These are phyloP conservation scores for Drosophila fungiperda DNA, from an alignment of 2,888 invertebrate genomes.

Conservation along the genomic window DNA sequence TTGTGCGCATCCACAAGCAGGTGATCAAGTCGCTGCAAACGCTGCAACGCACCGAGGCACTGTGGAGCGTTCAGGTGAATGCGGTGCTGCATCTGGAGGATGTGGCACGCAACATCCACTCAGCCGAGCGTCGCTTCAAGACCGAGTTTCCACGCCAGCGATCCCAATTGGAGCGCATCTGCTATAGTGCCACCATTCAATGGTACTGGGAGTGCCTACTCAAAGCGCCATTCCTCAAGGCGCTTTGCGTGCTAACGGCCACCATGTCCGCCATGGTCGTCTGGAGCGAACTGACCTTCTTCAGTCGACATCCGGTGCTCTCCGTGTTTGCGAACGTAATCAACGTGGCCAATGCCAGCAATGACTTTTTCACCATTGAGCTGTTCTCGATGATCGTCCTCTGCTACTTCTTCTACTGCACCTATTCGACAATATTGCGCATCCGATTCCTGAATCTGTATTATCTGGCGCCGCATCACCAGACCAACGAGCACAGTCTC, in stretches of 20 bases:
- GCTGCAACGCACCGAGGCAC: slow-evolving; percentile 96
- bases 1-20: slow-evolving; percentile 96
- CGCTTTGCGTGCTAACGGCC: slow-evolving; percentile 90
- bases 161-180: slow-evolving; percentile 86
- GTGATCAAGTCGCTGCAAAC: slow-evolving; percentile 96
- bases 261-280: slow-evolving; percentile 95
- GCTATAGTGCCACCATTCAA: slow-evolving; percentile 91
- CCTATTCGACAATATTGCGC: slow-evolving; percentile 98
- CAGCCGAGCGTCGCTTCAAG: slow-evolving; percentile 87
- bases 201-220: slow-evolving; percentile 98
- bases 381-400: slow-evolving; percentile 96
- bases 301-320: slow-evolving; percentile 95
- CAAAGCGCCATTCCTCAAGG: slow-evolving; percentile 91
- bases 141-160: slow-evolving; percentile 89
- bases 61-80: slow-evolving; percentile 95
- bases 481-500: slow-evolving; percentile 99
- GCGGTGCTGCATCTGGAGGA: slow-evolving; percentile 94
- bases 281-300: slow-evolving; percentile 99
- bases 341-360: slow-evolving; percentile 91
- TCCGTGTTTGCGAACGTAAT: slow-evolving; percentile 98
- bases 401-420: slow-evolving; percentile 98
- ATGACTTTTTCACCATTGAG: slow-evolving; percentile 98
- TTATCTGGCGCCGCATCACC: slow-evolving; percentile 98
- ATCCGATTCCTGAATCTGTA: slow-evolving; percentile 98
- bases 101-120: slow-evolving; percentile 90